Base-by-base conservation (phyloP, 2,113 vertebrate genomes). In the Megaleporinus macrocephalus region DNA sequence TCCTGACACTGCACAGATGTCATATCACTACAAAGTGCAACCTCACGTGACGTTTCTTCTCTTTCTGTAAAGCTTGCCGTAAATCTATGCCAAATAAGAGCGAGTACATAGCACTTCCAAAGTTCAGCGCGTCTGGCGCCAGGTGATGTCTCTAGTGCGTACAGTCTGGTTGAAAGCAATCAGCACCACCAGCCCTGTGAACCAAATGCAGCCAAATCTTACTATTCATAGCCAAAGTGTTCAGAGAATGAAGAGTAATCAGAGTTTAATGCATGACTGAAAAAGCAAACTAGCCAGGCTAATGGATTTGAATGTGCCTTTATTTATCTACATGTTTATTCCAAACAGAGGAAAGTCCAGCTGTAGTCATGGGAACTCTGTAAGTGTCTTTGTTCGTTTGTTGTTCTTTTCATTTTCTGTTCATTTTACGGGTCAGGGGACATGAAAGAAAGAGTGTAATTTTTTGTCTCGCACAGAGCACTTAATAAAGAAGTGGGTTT, bases 401-500 rank as follows among this genome's bases (percentile, higher is more conserved):
- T 75, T 71, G 27, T 71, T 41, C 47, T 85, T 53, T 63, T 78
- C 18, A 66, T 87, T 87, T 88, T 65, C 80, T 86, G 73, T 27
- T 73, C 73, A 70, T 57, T 59, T 77, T 84, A 65, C 57, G 27
- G 59, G 55, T 86, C n/a, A 18, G 55, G 83, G 53, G 85, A 57
- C 22, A 57, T 57, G 83, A 73, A 55, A 83, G 86, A 85, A 63
- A 63, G n/a, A n/a, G n/a, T 70, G 83, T 27, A 59, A 57, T 73
- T 77, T 66, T 82, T 73, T 59, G 61, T 70, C 83, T 86, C 89
- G 92, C 92, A 94, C 91, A 85, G 88, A 87, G 91, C 93, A 94
- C 93, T 93, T 93, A 85, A 82, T 83, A 78, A 91, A 87, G 72
- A 83, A 55, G 66, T 70, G 36, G 83, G n/a, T 47, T 72, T 82